Evolutionary conservation across 2,888 invertebrate species (phyloP), one percentile per base, ranked within the genome.

Genomic region (Meghimatium bilineatum): DNA sequence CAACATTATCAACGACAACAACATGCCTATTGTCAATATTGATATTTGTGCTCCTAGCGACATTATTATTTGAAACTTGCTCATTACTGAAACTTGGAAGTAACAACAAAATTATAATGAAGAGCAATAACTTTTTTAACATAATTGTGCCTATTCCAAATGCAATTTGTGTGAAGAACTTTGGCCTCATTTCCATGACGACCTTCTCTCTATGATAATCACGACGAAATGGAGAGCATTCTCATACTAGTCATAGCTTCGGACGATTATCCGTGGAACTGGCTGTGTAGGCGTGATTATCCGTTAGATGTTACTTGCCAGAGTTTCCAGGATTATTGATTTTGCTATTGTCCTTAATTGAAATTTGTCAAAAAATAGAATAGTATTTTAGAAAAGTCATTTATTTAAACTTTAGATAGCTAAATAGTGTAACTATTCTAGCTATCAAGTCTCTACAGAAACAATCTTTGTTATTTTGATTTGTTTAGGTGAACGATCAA

Each of bases 121-220:
- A 29, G 52, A 74, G 20, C 20, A 52, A 14, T 52, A 23, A 29
- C 32, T 26, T n/a, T 8, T 38, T 17, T 29, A 29, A 38, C 63
- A 77, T 63, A 17, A 26, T 29, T 66, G 23, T 29, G 49, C 29
- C 3, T 52, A 23, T 74, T 74, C 29, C 52, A 36, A 71, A 36
- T 52, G 74, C 29, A 26, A 14, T 10, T 17, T 74, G 29, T 26
- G 3, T 74, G 5, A 52, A 74, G 74, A 74, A 74, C 74, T 44
- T 74, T 74, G 74, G 74, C 52, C 74, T 52, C 52, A 52, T 74
- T 38, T 63, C 60, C 60, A n/a, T 8, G 60, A n/a, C n/a, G 60
- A n/a, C 60, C 60, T 63, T 63, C 23, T 12, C 44, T 44, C 6
- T 44, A 10, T 23, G 56, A 56, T 6, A 20, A 2, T 56, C 56